phyloP scores from a whole-genome alignment of 2,113 vertebrate genomes.

The chimpanzee (Pan troglodytes) region DNA sequence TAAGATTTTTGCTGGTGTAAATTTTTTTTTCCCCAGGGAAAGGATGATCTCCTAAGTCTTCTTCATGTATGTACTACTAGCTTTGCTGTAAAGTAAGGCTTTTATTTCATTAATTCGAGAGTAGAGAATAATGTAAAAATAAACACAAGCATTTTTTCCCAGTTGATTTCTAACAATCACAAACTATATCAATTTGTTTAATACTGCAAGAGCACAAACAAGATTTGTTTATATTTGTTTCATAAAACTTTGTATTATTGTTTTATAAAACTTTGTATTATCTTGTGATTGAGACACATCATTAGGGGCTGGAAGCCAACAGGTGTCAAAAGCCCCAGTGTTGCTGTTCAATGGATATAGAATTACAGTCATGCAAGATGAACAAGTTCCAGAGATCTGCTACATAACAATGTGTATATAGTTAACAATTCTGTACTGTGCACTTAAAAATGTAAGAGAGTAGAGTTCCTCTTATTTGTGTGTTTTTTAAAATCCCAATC shows the following conservation, averaged over 20 bases:
- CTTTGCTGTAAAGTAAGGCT: conserved; percentile 39
- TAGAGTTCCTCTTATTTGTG: not conserved
- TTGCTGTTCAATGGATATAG: not conserved
- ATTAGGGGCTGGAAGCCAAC: not conserved
- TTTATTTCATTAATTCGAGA: conserved; percentile 32
- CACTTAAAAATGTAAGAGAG: not conserved
- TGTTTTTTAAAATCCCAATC: not conserved
- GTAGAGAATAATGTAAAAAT: not conserved
- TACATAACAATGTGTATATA: not conserved
- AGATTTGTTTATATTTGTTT: not conserved
- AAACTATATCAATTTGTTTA: not conserved
- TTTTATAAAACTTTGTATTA: not conserved
- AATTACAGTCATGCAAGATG: not conserved
- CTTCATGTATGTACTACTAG: conserved; percentile 59
- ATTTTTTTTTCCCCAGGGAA: not conserved
- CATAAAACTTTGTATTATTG: not conserved
- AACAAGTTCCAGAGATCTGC: not conserved
- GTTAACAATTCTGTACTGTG: not conserved
- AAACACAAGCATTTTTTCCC: not conserved
- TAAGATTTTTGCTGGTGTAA: conserved; percentile 20
- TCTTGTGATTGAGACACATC: not conserved
- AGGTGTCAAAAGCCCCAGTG: not conserved
- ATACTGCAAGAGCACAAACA: not conserved
- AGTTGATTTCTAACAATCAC: not conserved
- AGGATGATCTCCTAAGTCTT: conserved; percentile 51